Evolutionary conservation across 2,888 invertebrate species (phyloP), one percentile per base, ranked within the genome.

Genomic region (Coecobrya sp.): DNA sequence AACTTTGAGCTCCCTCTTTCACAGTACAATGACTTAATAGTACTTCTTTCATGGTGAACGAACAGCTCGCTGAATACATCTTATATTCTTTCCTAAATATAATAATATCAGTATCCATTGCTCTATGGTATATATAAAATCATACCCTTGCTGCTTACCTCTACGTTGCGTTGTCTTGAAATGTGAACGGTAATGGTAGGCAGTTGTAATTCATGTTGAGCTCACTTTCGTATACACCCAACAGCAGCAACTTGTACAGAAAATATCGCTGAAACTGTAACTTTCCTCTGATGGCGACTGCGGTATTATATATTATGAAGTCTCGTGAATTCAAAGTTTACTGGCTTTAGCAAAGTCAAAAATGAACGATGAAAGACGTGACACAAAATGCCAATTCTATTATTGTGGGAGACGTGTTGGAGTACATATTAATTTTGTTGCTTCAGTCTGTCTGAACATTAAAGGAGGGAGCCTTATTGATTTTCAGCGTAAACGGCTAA

Each of bases 1-100:
- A 81, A 81, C 81, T 81, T 81, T 81, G 55, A 36, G 59, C 52
- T 81, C 55, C 81, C 81, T 81, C 81, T 81, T 55, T 81, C 59
- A 81, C 55, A 81, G 55, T 79, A 79, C 73, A 73, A 73, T 45
- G 73, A 73, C 73, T 42, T 36, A 25, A 42, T 36, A 36, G 30
- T 5, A 19, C 19, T 42, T 73, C 42, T 42, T 10, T 68, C 10
- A 13, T 13, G 11, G 11, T 49, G 49, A 49, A 49, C 49, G 49
- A 49, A 49, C 49, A 49, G 49, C 49, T 49, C 49, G 49, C 3
- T 10, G 11, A 49, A 49, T 49, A 49, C 13, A 10, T 3, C 49
- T 7, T 49, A 7, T 13, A 49, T 49, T 49, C 49, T 7, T 49
- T 49, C 13, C 49, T 49, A 7, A 1, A 10, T 10, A 10, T 7